phyloP scores from a whole-genome alignment of 2,888 invertebrate genomes.

The Tetragonula carbonaria region DNA sequence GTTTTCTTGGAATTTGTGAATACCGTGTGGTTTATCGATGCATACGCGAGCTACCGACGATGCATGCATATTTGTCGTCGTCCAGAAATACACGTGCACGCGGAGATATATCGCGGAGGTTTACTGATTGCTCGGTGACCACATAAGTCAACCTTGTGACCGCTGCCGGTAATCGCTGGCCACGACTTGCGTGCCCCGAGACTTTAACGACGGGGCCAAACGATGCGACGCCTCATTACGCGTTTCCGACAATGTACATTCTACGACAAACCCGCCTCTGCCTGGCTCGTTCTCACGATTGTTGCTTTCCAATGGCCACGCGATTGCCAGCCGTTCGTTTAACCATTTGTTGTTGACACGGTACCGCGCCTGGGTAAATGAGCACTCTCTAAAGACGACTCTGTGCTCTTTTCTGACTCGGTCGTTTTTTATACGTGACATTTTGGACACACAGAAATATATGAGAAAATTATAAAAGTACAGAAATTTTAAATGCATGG shows the following conservation, averaged over 20 bases:
- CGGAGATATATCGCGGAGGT: conserved; percentile 2
- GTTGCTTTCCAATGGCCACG: conserved; percentile 39
- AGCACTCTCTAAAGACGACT: background rate
- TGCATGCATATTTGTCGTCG: conserved; percentile 40
- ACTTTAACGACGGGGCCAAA: conserved; percentile 68
- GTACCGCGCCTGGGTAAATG: background rate
- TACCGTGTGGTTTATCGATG: conserved; percentile 36
- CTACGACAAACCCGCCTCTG: conserved; percentile 7
- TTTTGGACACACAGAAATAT: background rate
- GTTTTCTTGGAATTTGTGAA: background rate
- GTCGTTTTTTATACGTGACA: background rate
- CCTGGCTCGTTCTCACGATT: conserved; percentile 37
- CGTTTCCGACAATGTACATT: conserved; percentile 51
- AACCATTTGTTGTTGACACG: background rate
- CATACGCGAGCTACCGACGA: conserved; percentile 30
- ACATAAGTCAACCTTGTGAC: conserved; percentile 72
- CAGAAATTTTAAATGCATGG: too few relatives aligned
- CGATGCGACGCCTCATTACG: conserved; percentile 65
- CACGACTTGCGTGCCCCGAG: conserved; percentile 55
- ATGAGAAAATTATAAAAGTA: background rate
- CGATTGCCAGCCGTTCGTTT: background rate
- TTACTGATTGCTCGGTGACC: conserved; percentile 74
- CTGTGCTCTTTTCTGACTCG: background rate
- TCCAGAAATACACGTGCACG: conserved; percentile 27
- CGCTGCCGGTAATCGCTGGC: conserved; percentile 69